Evolutionary conservation across 2,888 invertebrate species (phyloP).

Genomic region (Rhagophthalmus giganteus): DNA sequence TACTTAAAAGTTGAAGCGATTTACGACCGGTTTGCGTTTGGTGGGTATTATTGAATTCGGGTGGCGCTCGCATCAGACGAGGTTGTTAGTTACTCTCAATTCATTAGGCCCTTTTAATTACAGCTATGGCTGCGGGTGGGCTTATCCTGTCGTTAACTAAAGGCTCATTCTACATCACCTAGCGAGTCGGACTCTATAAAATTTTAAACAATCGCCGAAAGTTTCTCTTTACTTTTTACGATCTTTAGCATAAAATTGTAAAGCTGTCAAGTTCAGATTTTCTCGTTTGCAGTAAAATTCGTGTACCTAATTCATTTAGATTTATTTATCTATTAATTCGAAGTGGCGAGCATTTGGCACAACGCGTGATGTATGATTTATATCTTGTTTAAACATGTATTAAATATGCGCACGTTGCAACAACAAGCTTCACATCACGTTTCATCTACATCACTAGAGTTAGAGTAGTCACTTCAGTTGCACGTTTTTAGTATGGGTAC

Average conservation of each 20-base stretch:
- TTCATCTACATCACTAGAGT: conserved; percentile 16
- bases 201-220: conserved; percentile 7
- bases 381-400: conserved; percentile 17
- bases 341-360: conserved; percentile 5
- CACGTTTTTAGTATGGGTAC: conserved; percentile 1
- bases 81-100: conserved; percentile 40
- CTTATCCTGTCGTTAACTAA: conserved; percentile 33
- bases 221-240: conserved; percentile 1
- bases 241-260: conserved; percentile 1
- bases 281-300: background rate
- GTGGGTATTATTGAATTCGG: conserved; percentile 22
- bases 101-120: conserved; percentile 42
- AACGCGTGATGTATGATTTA: conserved; percentile 19
- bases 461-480: conserved; percentile 10
- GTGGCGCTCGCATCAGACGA: conserved; percentile 21
- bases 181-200: conserved; percentile 9
- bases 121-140: conserved; percentile 32
- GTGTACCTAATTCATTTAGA: background rate
- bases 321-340: conserved; percentile 8
- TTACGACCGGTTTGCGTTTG: conserved; percentile 19
- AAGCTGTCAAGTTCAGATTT: conserved; percentile 7
- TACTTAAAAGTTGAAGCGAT: conserved; percentile 22
- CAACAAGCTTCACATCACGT: conserved; percentile 17
- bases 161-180: conserved; percentile 16
- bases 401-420: conserved; percentile 14